phyloP scores from a whole-genome alignment of 53 echinoderm and acorn worm species.

The Crossaster papposus region DNA sequence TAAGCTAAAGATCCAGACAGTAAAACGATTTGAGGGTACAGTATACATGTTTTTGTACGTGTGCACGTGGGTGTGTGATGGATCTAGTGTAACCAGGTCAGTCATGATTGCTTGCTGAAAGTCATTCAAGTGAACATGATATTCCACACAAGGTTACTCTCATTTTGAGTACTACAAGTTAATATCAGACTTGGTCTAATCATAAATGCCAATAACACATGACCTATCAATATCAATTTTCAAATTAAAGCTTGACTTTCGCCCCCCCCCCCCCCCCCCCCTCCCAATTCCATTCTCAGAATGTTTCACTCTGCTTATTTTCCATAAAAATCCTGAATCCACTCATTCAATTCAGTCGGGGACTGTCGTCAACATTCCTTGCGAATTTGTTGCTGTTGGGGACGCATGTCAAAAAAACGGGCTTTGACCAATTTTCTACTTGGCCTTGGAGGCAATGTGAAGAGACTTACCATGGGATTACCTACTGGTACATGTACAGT shows the following conservation, averaged over 20 bases:
- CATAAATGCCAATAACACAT: not conserved
- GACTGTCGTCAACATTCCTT: not conserved
- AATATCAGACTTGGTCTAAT: not conserved
- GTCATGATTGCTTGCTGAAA: slow-evolving; percentile 21
- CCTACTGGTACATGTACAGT: too few relatives aligned
- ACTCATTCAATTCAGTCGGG: not conserved
- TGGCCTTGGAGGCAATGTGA: slow-evolving; percentile 31
- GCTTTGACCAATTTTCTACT: slow-evolving; percentile 18
- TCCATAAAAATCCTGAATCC: not conserved
- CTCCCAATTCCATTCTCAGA: too few relatives aligned
- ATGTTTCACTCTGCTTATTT: not conserved
- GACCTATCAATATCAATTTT: too few relatives aligned
- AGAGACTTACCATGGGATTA: slow-evolving; percentile 44
- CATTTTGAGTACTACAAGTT: not conserved
- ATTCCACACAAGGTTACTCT: not conserved
- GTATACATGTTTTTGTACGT: too few relatives aligned
- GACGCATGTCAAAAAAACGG: slow-evolving; percentile 20
- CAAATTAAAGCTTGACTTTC: too few relatives aligned
- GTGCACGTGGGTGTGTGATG: not conserved
- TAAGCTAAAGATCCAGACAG: not conserved
- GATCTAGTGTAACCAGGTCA: slow-evolving; percentile 27
- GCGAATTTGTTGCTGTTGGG: slow-evolving; percentile 3
- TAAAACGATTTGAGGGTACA: not conserved
- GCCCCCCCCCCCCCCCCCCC: too few relatives aligned
- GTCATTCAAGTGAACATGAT: not conserved